Evolutionary conservation across 2,113 vertebrate species (phyloP).

Genomic region (Ailuropoda melanoleuca): DNA sequence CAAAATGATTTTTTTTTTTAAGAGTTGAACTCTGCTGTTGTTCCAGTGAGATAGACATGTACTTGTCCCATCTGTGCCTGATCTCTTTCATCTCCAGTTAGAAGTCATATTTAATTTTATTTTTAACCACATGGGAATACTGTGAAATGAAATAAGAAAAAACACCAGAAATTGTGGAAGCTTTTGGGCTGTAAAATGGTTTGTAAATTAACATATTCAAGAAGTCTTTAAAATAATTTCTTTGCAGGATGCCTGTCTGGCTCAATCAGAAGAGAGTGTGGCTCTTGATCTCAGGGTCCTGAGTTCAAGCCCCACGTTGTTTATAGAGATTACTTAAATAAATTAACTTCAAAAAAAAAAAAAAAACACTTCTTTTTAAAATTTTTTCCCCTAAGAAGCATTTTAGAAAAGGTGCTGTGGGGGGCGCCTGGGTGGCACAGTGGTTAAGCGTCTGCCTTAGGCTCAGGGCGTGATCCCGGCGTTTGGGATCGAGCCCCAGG

Average conservation of each 20-base stretch:
- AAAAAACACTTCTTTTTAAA: no score
- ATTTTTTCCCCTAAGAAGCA: not conserved
- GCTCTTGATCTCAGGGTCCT: not conserved
- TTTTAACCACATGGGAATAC: not conserved
- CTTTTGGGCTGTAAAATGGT: not conserved
- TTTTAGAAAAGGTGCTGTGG: not conserved
- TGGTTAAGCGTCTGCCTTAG: no score
- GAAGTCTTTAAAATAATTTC: not conserved
- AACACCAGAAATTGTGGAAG: not conserved
- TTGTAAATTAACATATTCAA: not conserved
- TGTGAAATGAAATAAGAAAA: conserved; percentile 9
- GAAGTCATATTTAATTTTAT: not conserved
- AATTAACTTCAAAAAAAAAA: not conserved
- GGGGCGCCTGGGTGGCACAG: no score
- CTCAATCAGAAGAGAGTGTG: not conserved
- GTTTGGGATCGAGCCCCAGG: no score
- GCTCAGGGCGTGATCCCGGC: no score
- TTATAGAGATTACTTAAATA: not conserved
- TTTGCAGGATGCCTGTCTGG: not conserved
- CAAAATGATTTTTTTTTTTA: not conserved
- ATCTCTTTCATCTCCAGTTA: conserved; percentile 29
- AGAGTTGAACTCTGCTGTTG: not conserved
- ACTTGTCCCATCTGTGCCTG: not conserved
- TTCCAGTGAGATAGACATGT: not conserved
- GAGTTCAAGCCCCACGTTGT: not conserved